Evolutionary conservation across 2,113 vertebrate genomes (phyloP), one percentile per base, ranked within the genome.

Genomic region (Galbula dea): DNA sequence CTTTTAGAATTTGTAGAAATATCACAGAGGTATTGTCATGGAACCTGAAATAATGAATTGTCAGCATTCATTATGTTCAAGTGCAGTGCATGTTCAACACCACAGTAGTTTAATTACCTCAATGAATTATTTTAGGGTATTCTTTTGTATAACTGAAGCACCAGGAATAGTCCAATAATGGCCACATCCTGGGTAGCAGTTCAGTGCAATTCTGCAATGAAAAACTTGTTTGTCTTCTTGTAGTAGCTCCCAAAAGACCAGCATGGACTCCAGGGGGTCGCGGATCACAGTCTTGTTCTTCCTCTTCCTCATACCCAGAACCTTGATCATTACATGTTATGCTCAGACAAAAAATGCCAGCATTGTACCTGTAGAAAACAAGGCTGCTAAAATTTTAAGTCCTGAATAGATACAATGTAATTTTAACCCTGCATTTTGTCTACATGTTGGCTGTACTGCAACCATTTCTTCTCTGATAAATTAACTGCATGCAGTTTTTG

Each of bases 401-500:
- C 77, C 52, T 34, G 7, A 59, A 32, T 46, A 52, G 81, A 45
- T 22, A 34, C 21, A 45, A 5, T 90, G 27, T 32, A 4, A 57
- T 91, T 90, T 89, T 79, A 59, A 24, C 8, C 21, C 26, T 84
- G 34, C 10, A 9, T 84, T 92, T 94, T 81, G 37, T 46, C 34
- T 81, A 1, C 7, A 1, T 19, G 18, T 72, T 85, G 74, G n/a
- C 6, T 8, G 45, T 46, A 73, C 49, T 57, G 32, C 57, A 84
- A 79, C 62, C 37, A 23, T 92, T 91, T 95, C 61, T 95, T 61
- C 93, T 89, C 91, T 91, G 49, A 88, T 91, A 77, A 65, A 80
- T 89, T 86, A 93, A 96, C 90, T 76, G 55, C 71, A 76, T 82
- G 48, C 41, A 90, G 86, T 30, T 90, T 83, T 87, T 94, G n/a